Base-by-base conservation (phyloP, 30 jellyfish, hydroid and myxozoan species). In the Pelagia noctiluca region DNA sequence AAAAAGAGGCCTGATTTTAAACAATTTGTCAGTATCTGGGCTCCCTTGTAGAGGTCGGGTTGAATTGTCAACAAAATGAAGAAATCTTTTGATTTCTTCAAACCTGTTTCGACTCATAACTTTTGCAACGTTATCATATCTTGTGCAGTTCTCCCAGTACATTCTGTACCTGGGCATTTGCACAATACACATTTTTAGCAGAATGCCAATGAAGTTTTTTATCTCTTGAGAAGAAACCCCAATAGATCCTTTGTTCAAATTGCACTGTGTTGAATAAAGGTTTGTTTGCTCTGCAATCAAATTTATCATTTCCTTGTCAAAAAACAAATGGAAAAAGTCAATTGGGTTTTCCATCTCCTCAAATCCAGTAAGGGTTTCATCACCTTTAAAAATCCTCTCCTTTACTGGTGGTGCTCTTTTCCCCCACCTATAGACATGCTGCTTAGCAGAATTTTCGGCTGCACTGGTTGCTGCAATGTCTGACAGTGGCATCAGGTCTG, bases 401-500 rank as follows among this genome's bases (percentile, higher is more conserved):
- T 42, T 5, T 5, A 42, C 57, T 16, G 57, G 57, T 5, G 16
- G 8, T 8, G 8, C 57, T 16, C 57, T 42, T 42, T 42, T 42
- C 16, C 57, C 16, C 57, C 57, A 42, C 12, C 57, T 5, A 16
- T 42, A 42, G 16, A 42, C 57, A 42, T 42, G 57, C 57, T 42
- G 8, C 16, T 42, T 42, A 16, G 8, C 16, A 16, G 57, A 16
- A 16, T 16, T 42, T 42, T 42, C 12, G 57, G 57, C 22, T 16
- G 8, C 57, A 42, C 16, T 16, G 21, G 30, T 60, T 60, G 72
- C 21, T 10, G 21, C 72, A 5, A 66, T 4, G 7, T 32, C 63
- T 66, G 79, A 68, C 79, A 66, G 29, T 66, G 63, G 79, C 12
- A 66, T 68, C 11, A 66, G 72, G 11, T 66, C 79, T 10, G 26